Base-by-base conservation (phyloP, 2,113 vertebrate species). In the Pantherophis guttatus region DNA sequence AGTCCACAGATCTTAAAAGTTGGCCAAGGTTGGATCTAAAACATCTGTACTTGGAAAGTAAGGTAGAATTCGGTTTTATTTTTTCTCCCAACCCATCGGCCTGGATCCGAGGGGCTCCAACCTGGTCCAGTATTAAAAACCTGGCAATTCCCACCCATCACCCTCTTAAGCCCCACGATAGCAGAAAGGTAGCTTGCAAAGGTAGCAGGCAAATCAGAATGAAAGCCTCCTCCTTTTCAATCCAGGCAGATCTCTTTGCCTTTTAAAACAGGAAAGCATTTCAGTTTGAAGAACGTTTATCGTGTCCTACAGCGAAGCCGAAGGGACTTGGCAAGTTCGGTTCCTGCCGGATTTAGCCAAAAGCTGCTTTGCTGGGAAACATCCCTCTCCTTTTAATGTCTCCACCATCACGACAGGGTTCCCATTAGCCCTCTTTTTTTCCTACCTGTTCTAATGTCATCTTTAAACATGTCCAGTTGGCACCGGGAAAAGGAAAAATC, bases 271-370 rank as follows among this genome's bases (percentile, higher is more conserved):
- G 86, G 89, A 5, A n/a, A 87, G 92, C 86, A 96, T 90, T 95
- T 95, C 33, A 95, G 95, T 96, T n/a, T 93, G 96, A 96, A 96
- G 95, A 97, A 96, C 75, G 96, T 98, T 98, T 97, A 98, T 97
- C 97, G 96, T 6, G 96, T 97, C 57, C 23, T 96, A 96, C 93
- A 91, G 95, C 58, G 91, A 85, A 55, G 23, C 92, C 93, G 95
- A 95, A 95, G 90, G 97, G 97, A 97, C 97, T 96, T 98, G 94
- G 96, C 92, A 2, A 53, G 57, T 90, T 92, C 94, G 44, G 39
- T 33, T 93, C 94, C 96, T 92, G 54, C 93, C 89, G 92, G 95
- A 94, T 6, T 91, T 93, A 1, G 95, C 24, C 55, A 48, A 62
- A 92, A 92, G 94, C 96, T 96, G 90, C 94, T 89, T 26, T 11